These are phyloP conservation scores for Drosophila arawakana DNA, from an alignment of 1,140 invertebrate species.

Conservation along the genomic window DNA sequence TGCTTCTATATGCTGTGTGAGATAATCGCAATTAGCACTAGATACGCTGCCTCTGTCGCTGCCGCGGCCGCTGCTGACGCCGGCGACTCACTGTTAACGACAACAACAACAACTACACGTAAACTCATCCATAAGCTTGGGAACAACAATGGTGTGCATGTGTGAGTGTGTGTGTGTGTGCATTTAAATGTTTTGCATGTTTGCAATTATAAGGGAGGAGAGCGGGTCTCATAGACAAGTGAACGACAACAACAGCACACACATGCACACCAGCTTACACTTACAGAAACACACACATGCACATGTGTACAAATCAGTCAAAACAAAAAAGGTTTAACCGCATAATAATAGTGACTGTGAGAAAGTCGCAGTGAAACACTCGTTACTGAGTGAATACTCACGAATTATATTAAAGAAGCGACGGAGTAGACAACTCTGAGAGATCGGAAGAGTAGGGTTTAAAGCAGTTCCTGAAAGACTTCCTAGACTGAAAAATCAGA, in stretches of 20 bases:
- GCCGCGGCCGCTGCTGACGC: conserved; percentile 11
- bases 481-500: too few relatives aligned
- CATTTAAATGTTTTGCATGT: conserved; percentile 75
- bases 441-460: neutral
- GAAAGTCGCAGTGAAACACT: conserved; percentile 55
- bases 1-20: conserved; percentile 65
- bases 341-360: conserved; percentile 66
- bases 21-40: conserved; percentile 83
- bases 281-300: neutral
- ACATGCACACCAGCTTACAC: conserved; percentile 8
- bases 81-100: conserved; percentile 35
- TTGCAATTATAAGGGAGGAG: conserved; percentile 76
- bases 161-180: conserved; percentile 50
- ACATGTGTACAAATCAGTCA: conserved; percentile 63
- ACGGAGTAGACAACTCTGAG: neutral
- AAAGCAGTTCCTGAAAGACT: too few relatives aligned
- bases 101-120: conserved; percentile 34
- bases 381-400: conserved; percentile 32
- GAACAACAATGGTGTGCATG: conserved; percentile 67
- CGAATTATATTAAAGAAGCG: conserved; percentile 10
- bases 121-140: conserved; percentile 65
- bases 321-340: conserved; percentile 64
- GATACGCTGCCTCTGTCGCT: conserved; percentile 7
- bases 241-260: conserved; percentile 18
- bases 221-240: conserved; percentile 48